Evolutionary conservation across 2,113 vertebrate species (phyloP), one percentile per base, ranked within the genome.

Genomic region (Neodon shergylaensis): DNA sequence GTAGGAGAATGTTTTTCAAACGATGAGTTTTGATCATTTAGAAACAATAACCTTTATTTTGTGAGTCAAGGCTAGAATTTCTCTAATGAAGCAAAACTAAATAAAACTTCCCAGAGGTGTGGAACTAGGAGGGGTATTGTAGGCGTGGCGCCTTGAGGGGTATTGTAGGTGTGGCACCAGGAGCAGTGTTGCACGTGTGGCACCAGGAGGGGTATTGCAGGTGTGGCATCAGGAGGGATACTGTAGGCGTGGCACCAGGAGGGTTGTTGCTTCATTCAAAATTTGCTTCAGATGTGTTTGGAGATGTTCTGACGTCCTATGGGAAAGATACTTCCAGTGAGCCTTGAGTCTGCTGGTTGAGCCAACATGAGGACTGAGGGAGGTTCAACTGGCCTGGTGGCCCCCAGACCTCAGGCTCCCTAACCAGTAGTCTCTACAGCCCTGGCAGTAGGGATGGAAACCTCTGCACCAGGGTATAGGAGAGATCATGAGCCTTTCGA

Each of bases 61-160:
- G 3, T 52, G 44, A 88, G 68, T 10, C 68, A 52, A 5, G 68
- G 72, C 76, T 78, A 44, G 49, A 76, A 73, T 47, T 42, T 86
- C 65, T 89, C 82, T n/a, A 68, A 21, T 66, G 54, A 90, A 92
- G 21, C 36, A 54, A 13, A 87, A 63, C n/a, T 66, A 91, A 72
- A 36, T 14, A 39, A 22, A 94, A 14, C 31, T 47, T 36, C 14
- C 52, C 1, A 78, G 68, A 28, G 58, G 7, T 16, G 7, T 1
- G 14, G 16, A 28, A 16, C 42, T 12, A 73, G 39, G 33, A 68
- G 66, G 26, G 54, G 16, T 5, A 17, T 54, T 54, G 52, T 0
- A 54, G 52, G 52, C 3, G 0, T 54, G 52, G 52, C 52, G 17
- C 54, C 16, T 17, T 16, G 54, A 54, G 14, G 16, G 54, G 16